A percentile compares a stretch with the other conserved stretches of the same genome.
phyloP scores from a whole-genome alignment of 2,113 vertebrate genomes.

The Bos javanicus region DNA sequence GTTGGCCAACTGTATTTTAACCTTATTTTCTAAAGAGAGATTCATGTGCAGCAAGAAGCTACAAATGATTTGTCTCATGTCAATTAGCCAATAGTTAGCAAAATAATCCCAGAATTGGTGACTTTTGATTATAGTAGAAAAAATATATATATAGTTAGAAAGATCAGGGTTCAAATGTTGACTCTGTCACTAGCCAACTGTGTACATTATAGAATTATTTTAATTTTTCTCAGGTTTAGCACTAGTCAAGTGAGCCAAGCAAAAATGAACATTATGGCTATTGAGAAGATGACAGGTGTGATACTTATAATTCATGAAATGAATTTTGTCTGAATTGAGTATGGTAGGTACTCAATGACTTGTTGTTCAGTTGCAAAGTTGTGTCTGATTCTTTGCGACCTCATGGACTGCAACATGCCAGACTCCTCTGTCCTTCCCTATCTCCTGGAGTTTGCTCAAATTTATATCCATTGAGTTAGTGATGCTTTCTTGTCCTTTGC shows the following conservation, averaged over 20 bases:
- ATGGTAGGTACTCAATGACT: background rate
- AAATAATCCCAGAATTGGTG: background rate
- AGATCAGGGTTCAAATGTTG: background rate
- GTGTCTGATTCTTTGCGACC: background rate
- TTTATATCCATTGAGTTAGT: background rate
- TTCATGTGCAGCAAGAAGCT: background rate
- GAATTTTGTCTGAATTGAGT: background rate
- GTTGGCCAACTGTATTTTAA: conserved; percentile 6
- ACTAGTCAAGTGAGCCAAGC: background rate
- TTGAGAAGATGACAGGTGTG: background rate
- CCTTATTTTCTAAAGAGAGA: background rate
- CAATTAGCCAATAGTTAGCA: background rate
- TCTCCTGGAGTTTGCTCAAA: background rate
- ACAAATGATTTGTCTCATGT: background rate
- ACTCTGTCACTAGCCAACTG: background rate
- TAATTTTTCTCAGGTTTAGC: background rate
- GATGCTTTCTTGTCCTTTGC: background rate
- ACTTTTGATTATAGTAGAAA: background rate
- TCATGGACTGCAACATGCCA: background rate
- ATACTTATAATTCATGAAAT: background rate
- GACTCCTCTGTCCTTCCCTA: background rate
- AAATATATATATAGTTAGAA: background rate
- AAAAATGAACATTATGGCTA: background rate
- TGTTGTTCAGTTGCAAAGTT: background rate
- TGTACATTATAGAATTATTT: background rate